phyloP scores from a whole-genome alignment of 2,888 invertebrate genomes.

The Melieria omissa region DNA sequence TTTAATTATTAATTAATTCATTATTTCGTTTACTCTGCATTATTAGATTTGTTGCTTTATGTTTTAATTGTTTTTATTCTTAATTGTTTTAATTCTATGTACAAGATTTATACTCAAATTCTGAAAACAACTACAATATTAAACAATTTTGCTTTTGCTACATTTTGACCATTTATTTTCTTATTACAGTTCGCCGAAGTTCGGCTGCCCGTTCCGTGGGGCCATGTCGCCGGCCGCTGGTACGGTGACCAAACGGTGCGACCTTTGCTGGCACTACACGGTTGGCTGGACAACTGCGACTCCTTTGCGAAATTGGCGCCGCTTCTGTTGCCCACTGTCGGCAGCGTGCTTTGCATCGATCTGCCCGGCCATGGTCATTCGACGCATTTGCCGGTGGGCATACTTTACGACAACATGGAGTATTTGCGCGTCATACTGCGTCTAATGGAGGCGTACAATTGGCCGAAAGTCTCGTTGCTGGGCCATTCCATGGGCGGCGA shows the following conservation, averaged over 20 bases:
- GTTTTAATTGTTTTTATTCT: no score
- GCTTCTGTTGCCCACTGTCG: slow-evolving; percentile 68
- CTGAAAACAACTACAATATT: no score
- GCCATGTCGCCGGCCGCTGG: slow-evolving; percentile 75
- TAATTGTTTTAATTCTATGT: no score
- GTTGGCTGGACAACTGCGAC: slow-evolving; percentile 83
- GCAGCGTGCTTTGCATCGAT: slow-evolving; percentile 73
- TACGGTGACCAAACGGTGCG: slow-evolving; percentile 75
- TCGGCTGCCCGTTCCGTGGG: slow-evolving; percentile 76
- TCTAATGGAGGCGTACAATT: slow-evolving; percentile 73
- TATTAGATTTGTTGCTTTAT: no score
- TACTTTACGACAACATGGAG: slow-evolving; percentile 63
- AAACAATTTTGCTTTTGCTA: no score
- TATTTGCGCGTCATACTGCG: slow-evolving; percentile 69
- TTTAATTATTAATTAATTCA: not conserved
- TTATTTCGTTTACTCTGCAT: no score
- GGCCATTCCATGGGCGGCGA: slow-evolving; percentile 78
- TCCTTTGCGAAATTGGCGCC: slow-evolving; percentile 78
- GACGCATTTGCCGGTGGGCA: slow-evolving; percentile 74
- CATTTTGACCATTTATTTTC: not conserved
- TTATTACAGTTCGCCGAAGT: slow-evolving; percentile 70
- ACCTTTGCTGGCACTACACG: slow-evolving; percentile 79
- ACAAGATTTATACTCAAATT: no score
- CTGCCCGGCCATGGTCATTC: slow-evolving; percentile 80
- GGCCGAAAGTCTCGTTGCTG: slow-evolving; percentile 76